phyloP scores from a whole-genome alignment of 2,888 invertebrate species.

The Cantharis rufa region DNA sequence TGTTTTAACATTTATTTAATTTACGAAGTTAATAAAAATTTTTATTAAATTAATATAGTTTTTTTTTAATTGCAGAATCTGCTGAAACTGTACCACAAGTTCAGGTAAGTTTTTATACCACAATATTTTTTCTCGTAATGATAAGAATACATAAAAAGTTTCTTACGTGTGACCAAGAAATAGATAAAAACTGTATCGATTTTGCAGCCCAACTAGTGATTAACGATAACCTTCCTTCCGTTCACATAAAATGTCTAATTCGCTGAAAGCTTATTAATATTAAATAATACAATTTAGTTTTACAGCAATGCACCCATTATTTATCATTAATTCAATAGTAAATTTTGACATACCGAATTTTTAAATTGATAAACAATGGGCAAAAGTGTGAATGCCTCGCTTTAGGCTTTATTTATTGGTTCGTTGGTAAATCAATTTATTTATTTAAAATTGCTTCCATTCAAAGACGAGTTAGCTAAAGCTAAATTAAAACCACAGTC shows the following conservation, averaged over 20 bases:
- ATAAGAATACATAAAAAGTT: not conserved
- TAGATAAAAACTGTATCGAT: not conserved
- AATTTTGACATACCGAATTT: not conserved
- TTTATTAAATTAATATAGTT: not conserved
- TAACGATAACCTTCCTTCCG: not conserved
- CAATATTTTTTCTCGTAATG: not conserved
- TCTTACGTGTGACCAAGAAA: not conserved
- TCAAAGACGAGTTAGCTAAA: not conserved
- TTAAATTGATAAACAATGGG: not conserved
- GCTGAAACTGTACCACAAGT: not conserved
- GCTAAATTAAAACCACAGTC: not conserved
- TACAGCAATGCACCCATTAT: not conserved
- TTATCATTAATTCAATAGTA: not conserved
- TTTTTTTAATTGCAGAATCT: not conserved
- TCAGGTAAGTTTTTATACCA: conserved; percentile 4
- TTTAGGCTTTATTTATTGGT: not conserved
- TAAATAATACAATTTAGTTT: not conserved
- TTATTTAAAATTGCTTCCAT: not conserved
- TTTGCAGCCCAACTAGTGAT: not conserved
- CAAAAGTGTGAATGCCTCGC: not conserved
- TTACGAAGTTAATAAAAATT: too few species aligned
- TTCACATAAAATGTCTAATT: not conserved
- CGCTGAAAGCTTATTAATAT: not conserved
- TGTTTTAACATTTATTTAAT: too few species aligned
- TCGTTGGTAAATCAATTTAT: not conserved